These are phyloP conservation scores for Operophtera brumata DNA, from an alignment of 2,888 invertebrate genomes.

Conservation along the genomic window DNA sequence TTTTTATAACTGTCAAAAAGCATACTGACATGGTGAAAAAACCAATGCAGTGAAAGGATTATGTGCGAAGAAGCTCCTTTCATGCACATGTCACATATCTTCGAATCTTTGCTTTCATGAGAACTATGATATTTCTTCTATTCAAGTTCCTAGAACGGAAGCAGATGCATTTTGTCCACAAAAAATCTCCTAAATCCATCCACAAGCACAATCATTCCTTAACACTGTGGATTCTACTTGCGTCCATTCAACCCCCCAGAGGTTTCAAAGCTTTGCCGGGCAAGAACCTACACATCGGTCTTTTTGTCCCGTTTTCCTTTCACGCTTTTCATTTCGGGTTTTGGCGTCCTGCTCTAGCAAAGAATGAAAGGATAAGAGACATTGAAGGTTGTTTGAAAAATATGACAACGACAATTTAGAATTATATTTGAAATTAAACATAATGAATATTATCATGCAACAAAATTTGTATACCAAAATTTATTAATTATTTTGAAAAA, in stretches of 20 bases:
- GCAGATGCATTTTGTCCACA: conserved; percentile 21
- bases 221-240: conserved; percentile 33
- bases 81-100: too few species aligned
- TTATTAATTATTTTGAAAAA: too few species aligned
- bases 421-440: too few species aligned
- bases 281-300: conserved; percentile 53
- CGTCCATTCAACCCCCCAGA: conserved; percentile 48
- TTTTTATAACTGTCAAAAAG: too few species aligned
- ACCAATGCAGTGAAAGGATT: too few species aligned
- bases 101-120: too few species aligned
- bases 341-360: conserved; percentile 45
- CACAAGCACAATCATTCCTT: conserved; percentile 20
- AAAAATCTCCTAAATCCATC: conserved; percentile 30
- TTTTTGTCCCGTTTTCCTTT: conserved; percentile 68
- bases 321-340: conserved; percentile 65
- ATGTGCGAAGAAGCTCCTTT: too few species aligned
- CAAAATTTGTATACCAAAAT: too few species aligned
- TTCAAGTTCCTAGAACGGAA: conserved; percentile 22
- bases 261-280: conserved; percentile 50
- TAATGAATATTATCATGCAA: too few species aligned
- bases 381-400: background rate
- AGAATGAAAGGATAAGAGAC: conserved; percentile 18
- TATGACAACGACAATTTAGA: too few species aligned
- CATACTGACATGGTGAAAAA: too few species aligned
- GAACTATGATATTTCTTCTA: background rate